A percentile compares a stretch with the other conserved stretches of the same genome.
These are phyloP conservation scores for Scyliorhinus canicula DNA, from an alignment of 2,797 vertebrate genomes.

Conservation along the genomic window DNA sequence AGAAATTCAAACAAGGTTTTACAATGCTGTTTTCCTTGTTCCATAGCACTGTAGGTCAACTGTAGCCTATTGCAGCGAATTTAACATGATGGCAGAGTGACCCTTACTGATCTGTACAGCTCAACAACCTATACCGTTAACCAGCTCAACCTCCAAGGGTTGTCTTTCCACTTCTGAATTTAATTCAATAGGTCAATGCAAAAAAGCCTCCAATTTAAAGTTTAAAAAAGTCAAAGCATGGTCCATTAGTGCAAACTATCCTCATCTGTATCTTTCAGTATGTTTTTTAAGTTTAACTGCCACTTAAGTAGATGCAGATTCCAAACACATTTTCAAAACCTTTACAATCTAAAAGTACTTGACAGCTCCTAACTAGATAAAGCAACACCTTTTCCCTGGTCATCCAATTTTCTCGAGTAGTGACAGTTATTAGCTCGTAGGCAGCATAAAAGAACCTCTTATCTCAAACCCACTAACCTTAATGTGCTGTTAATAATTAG, in stretches of 20 bases:
- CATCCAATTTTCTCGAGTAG: not conserved
- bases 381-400: not conserved
- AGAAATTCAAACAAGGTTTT: not conserved
- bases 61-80: conserved; percentile 14
- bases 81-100: not conserved
- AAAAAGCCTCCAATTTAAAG: not conserved
- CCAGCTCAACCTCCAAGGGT: not conserved
- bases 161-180: not conserved
- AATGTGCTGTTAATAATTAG: conserved; percentile 16
- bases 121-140: not conserved
- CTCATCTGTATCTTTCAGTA: not conserved
- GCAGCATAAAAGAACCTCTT: not conserved
- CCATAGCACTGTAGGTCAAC: not conserved
- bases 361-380: not conserved
- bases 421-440: not conserved
- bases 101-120: not conserved
- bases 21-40: not conserved
- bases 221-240: not conserved
- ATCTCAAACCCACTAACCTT: not conserved
- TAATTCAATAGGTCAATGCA: not conserved
- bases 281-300: not conserved
- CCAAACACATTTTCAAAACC: not conserved
- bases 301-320: not conserved
- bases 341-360: not conserved
- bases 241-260: not conserved